phyloP scores from a whole-genome alignment of 2,113 vertebrate genomes.

The Indri indri region DNA sequence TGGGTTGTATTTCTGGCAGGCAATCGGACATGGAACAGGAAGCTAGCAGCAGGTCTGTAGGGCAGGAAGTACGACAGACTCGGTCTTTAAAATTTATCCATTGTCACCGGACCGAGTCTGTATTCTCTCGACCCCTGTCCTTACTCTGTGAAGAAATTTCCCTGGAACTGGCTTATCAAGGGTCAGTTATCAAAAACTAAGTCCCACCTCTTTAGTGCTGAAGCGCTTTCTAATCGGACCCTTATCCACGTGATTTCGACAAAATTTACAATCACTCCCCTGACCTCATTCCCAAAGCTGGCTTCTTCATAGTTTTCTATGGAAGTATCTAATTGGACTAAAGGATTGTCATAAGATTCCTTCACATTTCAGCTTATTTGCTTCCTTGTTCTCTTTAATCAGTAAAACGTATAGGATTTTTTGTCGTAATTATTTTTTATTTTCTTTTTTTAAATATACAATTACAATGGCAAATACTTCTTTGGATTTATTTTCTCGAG shows the following conservation, averaged over 20 bases:
- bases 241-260: not conserved
- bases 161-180: not conserved
- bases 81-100: not conserved
- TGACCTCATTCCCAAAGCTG: not conserved
- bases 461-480: not conserved
- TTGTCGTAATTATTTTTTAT: not conserved
- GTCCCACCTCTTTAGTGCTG: not conserved
- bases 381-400: not conserved
- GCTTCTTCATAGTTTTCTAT: not conserved
- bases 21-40: not conserved
- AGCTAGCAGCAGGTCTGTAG: not conserved
- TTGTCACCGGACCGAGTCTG: not conserved
- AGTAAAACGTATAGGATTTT: not conserved
- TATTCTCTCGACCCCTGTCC: not conserved
- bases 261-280: not conserved
- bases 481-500: slow-evolving; percentile 9
- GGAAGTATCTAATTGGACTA: not conserved
- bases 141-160: not conserved
- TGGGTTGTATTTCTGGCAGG: not conserved
- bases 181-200: not conserved
- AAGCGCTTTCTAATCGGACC: not conserved
- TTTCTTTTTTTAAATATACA: not conserved
- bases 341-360: not conserved
- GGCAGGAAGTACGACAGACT: not conserved
- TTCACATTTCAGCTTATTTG: not conserved